A percentile compares a stretch with the other conserved stretches of the same genome.
phyloP scores from a whole-genome alignment of 2,113 vertebrate genomes.

The Dasyornis broadbenti region DNA sequence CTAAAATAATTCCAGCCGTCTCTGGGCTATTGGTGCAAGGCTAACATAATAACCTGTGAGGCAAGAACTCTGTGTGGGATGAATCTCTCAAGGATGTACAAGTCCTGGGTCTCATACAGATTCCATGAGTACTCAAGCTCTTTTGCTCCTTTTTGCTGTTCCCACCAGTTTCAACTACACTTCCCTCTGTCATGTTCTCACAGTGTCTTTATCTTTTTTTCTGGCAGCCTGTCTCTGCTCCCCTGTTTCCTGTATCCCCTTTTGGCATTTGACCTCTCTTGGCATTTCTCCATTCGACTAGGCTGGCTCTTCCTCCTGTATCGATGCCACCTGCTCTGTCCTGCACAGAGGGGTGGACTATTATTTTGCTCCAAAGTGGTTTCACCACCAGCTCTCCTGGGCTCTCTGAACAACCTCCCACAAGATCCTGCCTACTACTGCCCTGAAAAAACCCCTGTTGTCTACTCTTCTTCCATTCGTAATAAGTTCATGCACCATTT shows the following conservation, averaged over 20 bases:
- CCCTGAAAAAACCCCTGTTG: not conserved
- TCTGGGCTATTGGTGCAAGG: not conserved
- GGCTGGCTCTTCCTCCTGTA: not conserved
- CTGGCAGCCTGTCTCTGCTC: not conserved
- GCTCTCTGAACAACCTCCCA: not conserved
- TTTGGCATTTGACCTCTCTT: not conserved
- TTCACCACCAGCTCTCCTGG: not conserved
- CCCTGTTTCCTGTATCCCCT: not conserved
- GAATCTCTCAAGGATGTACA: not conserved
- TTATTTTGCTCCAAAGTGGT: not conserved
- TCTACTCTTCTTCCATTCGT: not conserved
- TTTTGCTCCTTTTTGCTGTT: not conserved
- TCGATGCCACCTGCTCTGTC: rapidly evolving
- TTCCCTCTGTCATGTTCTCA: not conserved
- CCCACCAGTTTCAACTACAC: not conserved
- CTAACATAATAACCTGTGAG: not conserved
- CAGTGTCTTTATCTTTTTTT: not conserved
- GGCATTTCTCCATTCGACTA: not conserved
- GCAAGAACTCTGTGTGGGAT: not conserved
- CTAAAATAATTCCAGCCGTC: not conserved
- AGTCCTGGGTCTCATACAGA: not conserved
- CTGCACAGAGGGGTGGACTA: not conserved
- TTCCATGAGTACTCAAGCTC: not conserved
- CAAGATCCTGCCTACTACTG: not conserved
- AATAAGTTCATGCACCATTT: not conserved